These are phyloP conservation scores for Ceraclea dissimilis DNA, from an alignment of 2,888 invertebrate genomes.

Conservation along the genomic window DNA sequence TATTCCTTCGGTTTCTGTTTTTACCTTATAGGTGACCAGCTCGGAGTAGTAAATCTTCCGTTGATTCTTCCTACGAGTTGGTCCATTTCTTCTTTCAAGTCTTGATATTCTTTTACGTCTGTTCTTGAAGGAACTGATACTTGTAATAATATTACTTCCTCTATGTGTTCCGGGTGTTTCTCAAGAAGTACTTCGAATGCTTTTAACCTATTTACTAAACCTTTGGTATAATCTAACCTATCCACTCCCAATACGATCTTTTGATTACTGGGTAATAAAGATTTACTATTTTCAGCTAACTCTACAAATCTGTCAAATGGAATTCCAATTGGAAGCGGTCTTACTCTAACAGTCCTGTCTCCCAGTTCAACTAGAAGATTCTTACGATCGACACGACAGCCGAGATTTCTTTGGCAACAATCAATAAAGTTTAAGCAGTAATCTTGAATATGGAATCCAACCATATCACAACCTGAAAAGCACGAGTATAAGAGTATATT, in stretches of 20 bases:
- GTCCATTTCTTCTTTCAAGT: slow-evolving; percentile 85
- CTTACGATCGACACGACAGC: slow-evolving; percentile 82
- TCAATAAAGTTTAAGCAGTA: slow-evolving; percentile 88
- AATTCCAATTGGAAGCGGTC: slow-evolving; percentile 83
- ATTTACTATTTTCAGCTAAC: slow-evolving; percentile 63
- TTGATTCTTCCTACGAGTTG: slow-evolving; percentile 83
- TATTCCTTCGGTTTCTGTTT: no score
- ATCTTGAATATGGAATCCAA: slow-evolving; percentile 86
- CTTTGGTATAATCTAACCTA: slow-evolving; percentile 86
- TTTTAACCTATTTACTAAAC: slow-evolving; percentile 72
- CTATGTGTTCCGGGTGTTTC: slow-evolving; percentile 78
- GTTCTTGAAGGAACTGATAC: slow-evolving; percentile 84
- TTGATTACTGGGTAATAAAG: slow-evolving; percentile 63
- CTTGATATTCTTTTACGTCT: slow-evolving; percentile 84
- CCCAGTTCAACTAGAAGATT: slow-evolving; percentile 81
- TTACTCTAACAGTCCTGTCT: slow-evolving; percentile 74
- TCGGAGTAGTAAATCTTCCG: slow-evolving; percentile 81
- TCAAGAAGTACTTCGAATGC: slow-evolving; percentile 76
- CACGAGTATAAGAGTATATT: neutral
- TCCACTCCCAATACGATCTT: slow-evolving; percentile 84
- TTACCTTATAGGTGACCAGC: slow-evolving; percentile 81
- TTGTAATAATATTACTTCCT: slow-evolving; percentile 74
- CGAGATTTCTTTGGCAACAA: slow-evolving; percentile 79
- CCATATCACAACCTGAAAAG: slow-evolving; percentile 75
- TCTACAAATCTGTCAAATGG: slow-evolving; percentile 81